A percentile compares a stretch with the other conserved stretches of the same genome.
These are phyloP conservation scores for Blastobasis adustella DNA, from an alignment of 2,888 invertebrate genomes.

Conservation along the genomic window DNA sequence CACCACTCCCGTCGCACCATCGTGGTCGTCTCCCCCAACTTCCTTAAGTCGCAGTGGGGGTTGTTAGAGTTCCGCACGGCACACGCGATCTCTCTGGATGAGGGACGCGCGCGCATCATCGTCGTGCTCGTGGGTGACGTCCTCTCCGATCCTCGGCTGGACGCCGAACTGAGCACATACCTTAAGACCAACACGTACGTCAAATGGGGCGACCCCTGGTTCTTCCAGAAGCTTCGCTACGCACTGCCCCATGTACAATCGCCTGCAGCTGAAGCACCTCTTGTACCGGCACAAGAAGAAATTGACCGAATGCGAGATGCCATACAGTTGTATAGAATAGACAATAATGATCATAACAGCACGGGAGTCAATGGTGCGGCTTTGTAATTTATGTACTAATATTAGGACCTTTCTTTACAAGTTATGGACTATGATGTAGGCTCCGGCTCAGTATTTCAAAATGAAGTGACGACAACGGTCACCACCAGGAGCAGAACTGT, in stretches of 20 bases:
- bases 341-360: no score
- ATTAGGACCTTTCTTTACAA: no score
- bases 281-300: no score
- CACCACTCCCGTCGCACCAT: conserved; percentile 74
- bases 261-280: no score
- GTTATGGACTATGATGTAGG: no score
- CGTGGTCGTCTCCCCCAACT: conserved; percentile 24
- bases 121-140: conserved; percentile 79
- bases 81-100: conserved; percentile 39
- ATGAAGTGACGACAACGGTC: no score
- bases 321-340: no score
- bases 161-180: conserved; percentile 74
- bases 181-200: conserved; percentile 86
- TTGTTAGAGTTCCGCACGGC: conserved; percentile 78
- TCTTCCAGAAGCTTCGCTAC: conserved; percentile 84
- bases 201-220: conserved; percentile 86
- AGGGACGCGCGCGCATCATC: conserved; percentile 79
- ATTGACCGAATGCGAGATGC: no score
- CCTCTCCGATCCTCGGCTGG: conserved; percentile 57
- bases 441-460: no score
- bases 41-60: conserved; percentile 67
- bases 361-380: no score
- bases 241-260: conserved; percentile 75
- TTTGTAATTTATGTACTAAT: no score
- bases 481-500: no score